These are phyloP conservation scores for Amphiprion ocellaris DNA, from an alignment of 2,113 vertebrate genomes.

Conservation along the genomic window DNA sequence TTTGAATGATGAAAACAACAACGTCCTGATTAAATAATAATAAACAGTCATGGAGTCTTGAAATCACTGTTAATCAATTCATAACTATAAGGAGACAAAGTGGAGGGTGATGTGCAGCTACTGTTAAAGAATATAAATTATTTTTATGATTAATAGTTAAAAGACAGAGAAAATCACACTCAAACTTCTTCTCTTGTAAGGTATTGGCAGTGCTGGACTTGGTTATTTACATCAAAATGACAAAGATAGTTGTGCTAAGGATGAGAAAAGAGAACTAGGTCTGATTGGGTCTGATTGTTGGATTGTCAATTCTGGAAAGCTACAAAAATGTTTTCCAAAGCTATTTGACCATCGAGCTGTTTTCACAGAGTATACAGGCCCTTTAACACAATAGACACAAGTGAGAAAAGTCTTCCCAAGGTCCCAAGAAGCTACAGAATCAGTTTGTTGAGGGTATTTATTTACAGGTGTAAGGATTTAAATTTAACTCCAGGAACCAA, in stretches of 20 bases:
- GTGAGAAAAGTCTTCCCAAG: too few relatives aligned
- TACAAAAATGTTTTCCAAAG: neutral
- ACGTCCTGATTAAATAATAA: neutral
- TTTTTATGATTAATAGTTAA: neutral
- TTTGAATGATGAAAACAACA: neutral
- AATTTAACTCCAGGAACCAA: too few relatives aligned
- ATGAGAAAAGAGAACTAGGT: neutral
- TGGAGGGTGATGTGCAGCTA: neutral
- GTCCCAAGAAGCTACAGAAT: too few relatives aligned
- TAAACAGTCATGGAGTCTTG: neutral
- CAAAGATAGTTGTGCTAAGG: slow-evolving; percentile 7
- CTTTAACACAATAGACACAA: neutral
- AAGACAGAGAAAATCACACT: neutral
- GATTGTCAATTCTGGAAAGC: neutral
- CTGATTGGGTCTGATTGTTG: neutral
- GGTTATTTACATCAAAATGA: slow-evolving; percentile 5
- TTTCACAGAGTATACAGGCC: neutral
- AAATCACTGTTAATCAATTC: neutral
- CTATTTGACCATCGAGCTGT: slow-evolving; percentile 8
- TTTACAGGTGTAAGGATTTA: too few relatives aligned
- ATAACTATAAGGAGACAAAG: neutral
- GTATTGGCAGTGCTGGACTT: neutral
- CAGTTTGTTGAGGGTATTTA: too few relatives aligned
- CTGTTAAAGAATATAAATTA: neutral
- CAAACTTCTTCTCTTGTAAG: neutral